Base-by-base conservation (phyloP, 2,888 invertebrate genomes). In the Drosophila nigricruria region DNA sequence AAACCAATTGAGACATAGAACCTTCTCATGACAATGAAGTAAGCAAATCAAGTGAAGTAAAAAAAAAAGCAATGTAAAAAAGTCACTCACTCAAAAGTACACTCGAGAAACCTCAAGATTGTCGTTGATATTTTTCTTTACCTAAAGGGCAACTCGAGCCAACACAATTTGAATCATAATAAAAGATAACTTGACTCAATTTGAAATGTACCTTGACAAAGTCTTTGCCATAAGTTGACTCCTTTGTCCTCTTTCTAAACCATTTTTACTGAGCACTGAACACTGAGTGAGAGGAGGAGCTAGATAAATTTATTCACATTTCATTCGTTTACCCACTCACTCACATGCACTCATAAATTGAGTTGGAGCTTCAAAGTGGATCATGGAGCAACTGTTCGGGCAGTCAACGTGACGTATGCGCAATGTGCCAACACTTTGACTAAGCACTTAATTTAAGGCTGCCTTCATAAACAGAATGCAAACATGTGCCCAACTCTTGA, bases 371-470 rank as follows among this genome's bases (percentile, higher is more conserved):
- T 49, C 20, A 60, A 45, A 50, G 47, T 45, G 53, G 42, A 14
- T 42, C 57, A 40, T 40, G 52, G 36, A 62, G 62, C 45, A 59
- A 56, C 40, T 62, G 47, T 27, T n/a, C 56, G 56, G 57, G 36
- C 75, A 36, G 79, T 57, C 79, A 64, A 82, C 89, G 68, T 88
- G 83, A 84, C 87, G 83, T 84, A 84, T 88, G 75, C 73, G 87
- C 78, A 82, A 82, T 82, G 60, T 74, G 72, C 50, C 73, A 67
- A 32, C 71, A 57, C 49, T 58, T 58, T 27, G 66, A 60, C 59
- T 52, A 57, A 74, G 72, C 61, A 81, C 80, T 75, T 77, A 67
- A 79, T 87, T 87, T 73, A 88, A 76, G 68, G 70, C 70, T 67
- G 68, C 75, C 68, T 77, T 79, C 72, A 69, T 52, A 73, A 78